Base-by-base conservation (phyloP, 2,888 invertebrate species). In the Tachina grossa region DNA sequence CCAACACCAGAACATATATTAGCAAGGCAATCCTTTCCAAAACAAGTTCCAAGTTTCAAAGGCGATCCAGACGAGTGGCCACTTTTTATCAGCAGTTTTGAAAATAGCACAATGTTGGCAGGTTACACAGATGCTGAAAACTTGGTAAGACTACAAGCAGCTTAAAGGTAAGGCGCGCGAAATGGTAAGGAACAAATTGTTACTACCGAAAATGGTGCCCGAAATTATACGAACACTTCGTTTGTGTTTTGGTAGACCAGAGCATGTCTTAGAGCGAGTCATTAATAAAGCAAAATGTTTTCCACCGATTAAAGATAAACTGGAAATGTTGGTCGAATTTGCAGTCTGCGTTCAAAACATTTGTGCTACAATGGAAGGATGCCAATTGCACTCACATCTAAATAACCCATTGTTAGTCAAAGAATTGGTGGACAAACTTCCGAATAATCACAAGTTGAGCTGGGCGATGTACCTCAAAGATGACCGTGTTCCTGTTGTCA, bases 111-210 rank as follows among this genome's bases (percentile, higher is more conserved):
- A 13, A 5, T 31, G 2, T 11, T 74, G 9, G 74, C 84, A n/a
- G 84, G 84, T 13, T 84, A 69, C 39, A 43, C 75, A 10, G n/a
- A n/a, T n/a, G n/a, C n/a, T n/a, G 41, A 79, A 68, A 75, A 84
- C 16, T 39, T 79, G 9, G 57, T 75, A 4, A 53, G 84, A 10
- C 55, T 75, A n/a, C 84, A 84, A 61, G 19, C 31, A 6, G 68
- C 59, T 80, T 2, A 76, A 80, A 57, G 80, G 80, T 16, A 80
- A 76, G 19, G 75, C 79, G 3, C 68, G 75, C 2, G 84, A 84
- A 8, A 61, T 81, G 41, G 81, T 81, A 9, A 79, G 69, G 49
- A 63, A 65, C 31, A 74, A 72, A 59, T 59, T 85, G 10, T n/a
- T 81, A 5, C 19, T 78, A 53, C 77, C 77, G 2, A 13, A 45